Conservation (phyloP, 2,888 invertebrate genomes). For the Drosophila putrida region DNA sequence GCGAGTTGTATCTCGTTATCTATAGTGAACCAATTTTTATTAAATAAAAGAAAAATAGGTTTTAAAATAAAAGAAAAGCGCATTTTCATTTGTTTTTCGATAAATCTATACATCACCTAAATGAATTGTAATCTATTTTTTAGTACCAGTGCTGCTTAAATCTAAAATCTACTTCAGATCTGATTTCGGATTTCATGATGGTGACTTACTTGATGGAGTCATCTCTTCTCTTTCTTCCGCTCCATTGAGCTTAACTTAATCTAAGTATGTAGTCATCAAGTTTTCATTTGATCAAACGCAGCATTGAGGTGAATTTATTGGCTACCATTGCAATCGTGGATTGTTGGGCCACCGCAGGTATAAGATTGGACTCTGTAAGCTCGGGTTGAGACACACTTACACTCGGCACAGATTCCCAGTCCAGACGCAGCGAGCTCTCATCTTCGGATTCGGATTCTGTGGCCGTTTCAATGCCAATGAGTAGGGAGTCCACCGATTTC, state of each 20-base stretch:
- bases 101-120: neutral
- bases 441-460: slow-evolving; percentile 89
- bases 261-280: slow-evolving; percentile 53
- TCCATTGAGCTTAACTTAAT: slow-evolving; percentile 33
- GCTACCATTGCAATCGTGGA: slow-evolving; percentile 91
- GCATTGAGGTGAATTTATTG: slow-evolving; percentile 92
- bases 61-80: slow-evolving; percentile 52
- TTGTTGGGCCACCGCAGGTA: slow-evolving; percentile 80
- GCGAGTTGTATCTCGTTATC: slow-evolving; percentile 63
- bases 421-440: slow-evolving; percentile 90
- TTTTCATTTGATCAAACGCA: slow-evolving; percentile 87
- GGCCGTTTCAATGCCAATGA: slow-evolving; percentile 87
- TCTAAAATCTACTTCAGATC: neutral
- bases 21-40: slow-evolving; percentile 76
- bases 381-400: slow-evolving; percentile 74
- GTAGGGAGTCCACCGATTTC: slow-evolving; percentile 88
- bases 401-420: slow-evolving; percentile 91
- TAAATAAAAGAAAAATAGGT: slow-evolving; percentile 73
- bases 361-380: slow-evolving; percentile 69
- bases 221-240: neutral
- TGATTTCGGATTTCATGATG: neutral
- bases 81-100: slow-evolving; percentile 9
- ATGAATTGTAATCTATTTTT: neutral
- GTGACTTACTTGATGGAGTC: slow-evolving; percentile 1
- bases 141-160: neutral